Evolutionary conservation across 2,113 vertebrate genomes (phyloP).

Genomic region (Hypanus sabinus): DNA sequence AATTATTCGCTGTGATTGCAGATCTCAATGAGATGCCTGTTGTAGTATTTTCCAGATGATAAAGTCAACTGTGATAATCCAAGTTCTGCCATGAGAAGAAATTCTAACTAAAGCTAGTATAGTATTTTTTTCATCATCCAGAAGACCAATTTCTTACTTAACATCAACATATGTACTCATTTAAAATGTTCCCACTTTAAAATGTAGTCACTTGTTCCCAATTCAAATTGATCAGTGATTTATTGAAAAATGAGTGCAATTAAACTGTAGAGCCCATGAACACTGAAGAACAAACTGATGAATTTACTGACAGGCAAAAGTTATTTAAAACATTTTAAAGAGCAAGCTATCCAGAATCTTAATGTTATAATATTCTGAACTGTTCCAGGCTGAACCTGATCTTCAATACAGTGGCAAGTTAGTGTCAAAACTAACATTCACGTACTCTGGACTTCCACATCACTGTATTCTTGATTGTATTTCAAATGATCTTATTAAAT

Average conservation of each 20-base stretch:
- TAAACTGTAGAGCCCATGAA: background rate
- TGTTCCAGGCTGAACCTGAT: background rate
- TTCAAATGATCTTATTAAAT: slow-evolving; percentile 23
- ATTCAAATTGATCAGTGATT: slow-evolving; percentile 28
- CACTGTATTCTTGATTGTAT: slow-evolving; percentile 27
- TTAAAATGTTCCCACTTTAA: background rate
- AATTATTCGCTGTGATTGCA: background rate
- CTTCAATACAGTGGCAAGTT: slow-evolving; percentile 14
- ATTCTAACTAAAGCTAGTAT: background rate
- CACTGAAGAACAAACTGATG: background rate
- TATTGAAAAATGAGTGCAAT: slow-evolving; percentile 35
- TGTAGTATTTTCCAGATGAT: background rate
- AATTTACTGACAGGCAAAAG: background rate
- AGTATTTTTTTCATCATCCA: background rate
- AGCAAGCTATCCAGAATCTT: background rate
- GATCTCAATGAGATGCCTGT: background rate
- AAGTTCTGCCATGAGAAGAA: background rate
- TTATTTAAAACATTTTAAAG: background rate
- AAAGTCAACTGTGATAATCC: background rate
- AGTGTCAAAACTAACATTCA: background rate
- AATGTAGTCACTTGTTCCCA: background rate
- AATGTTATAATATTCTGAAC: background rate
- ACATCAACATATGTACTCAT: background rate
- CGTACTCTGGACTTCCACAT: slow-evolving; percentile 11
- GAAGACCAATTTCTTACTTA: background rate